Evolutionary conservation across 1,140 invertebrate genomes (phyloP).

Genomic region (Ceratosolen solmsi): DNA sequence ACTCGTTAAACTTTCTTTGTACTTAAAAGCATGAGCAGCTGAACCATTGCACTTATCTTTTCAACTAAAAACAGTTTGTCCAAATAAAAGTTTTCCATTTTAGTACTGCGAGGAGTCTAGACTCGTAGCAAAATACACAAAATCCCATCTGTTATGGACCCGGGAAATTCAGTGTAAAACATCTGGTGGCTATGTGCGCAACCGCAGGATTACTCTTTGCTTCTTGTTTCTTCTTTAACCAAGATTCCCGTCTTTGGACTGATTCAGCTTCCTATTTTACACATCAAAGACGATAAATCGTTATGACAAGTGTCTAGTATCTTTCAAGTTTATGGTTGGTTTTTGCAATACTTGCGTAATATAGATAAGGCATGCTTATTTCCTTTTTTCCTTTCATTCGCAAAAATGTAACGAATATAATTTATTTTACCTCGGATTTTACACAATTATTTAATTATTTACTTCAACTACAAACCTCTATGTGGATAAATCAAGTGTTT

Average conservation of each 20-base stretch:
- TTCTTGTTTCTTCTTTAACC: neutral
- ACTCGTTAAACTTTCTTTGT: too few relatives aligned
- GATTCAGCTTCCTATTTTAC: neutral
- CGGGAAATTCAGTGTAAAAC: conserved; percentile 19
- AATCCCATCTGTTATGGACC: conserved; percentile 14
- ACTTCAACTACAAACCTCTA: too few relatives aligned
- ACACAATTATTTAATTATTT: too few relatives aligned
- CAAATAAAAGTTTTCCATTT: conserved; percentile 26
- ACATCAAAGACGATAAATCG: neutral
- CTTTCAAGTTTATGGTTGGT: too few relatives aligned
- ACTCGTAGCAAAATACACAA: neutral
- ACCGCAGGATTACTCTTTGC: neutral
- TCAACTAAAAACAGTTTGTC: neutral
- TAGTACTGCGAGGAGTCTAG: neutral
- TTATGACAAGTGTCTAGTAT: too few relatives aligned
- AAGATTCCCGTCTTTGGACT: neutral
- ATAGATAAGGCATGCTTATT: too few relatives aligned
- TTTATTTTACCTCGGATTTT: too few relatives aligned
- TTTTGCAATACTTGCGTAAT: too few relatives aligned
- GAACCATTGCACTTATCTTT: neutral
- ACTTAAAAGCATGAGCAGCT: neutral
- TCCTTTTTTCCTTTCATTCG: too few relatives aligned
- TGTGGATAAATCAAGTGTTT: too few relatives aligned
- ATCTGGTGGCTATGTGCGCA: conserved; percentile 5
- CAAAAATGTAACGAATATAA: too few relatives aligned